These are phyloP conservation scores for Pelvicachromis taeniatus DNA, from an alignment of 2,113 vertebrate genomes.

Conservation along the genomic window DNA sequence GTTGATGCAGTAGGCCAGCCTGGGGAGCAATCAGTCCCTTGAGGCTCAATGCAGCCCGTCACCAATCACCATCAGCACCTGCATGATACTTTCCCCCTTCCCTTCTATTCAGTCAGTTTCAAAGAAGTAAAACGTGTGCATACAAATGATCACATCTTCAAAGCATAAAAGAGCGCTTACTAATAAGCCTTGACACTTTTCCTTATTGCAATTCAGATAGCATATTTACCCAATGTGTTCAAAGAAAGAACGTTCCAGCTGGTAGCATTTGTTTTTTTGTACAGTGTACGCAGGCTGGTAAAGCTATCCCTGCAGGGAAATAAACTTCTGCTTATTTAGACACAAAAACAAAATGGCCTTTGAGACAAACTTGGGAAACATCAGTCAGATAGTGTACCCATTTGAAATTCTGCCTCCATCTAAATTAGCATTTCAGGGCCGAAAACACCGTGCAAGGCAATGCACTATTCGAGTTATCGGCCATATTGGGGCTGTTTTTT, in stretches of 20 bases:
- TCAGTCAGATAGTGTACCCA: neutral
- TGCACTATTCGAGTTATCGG: neutral
- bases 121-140: slow-evolving; percentile 23
- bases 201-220: slow-evolving; percentile 40
- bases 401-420: neutral
- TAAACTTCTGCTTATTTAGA: neutral
- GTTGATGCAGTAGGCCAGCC: neutral
- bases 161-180: neutral
- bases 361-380: neutral
- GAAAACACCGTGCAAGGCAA: neutral
- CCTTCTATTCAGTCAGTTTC: neutral
- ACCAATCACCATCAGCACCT: slow-evolving; percentile 14
- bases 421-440: neutral
- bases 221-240: slow-evolving; percentile 4
- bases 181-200: slow-evolving; percentile 17
- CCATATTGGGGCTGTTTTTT: neutral
- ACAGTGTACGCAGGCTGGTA: neutral
- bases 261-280: neutral
- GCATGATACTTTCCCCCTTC: neutral
- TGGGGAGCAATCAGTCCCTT: slow-evolving; percentile 23
- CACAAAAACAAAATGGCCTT: slow-evolving; percentile 22
- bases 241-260: neutral
- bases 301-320: neutral
- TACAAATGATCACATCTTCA: slow-evolving; percentile 37
- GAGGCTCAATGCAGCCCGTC: slow-evolving; percentile 1